Evolutionary conservation across 2,888 invertebrate species (phyloP).

Genomic region (Zaprionus bogoriensis): DNA sequence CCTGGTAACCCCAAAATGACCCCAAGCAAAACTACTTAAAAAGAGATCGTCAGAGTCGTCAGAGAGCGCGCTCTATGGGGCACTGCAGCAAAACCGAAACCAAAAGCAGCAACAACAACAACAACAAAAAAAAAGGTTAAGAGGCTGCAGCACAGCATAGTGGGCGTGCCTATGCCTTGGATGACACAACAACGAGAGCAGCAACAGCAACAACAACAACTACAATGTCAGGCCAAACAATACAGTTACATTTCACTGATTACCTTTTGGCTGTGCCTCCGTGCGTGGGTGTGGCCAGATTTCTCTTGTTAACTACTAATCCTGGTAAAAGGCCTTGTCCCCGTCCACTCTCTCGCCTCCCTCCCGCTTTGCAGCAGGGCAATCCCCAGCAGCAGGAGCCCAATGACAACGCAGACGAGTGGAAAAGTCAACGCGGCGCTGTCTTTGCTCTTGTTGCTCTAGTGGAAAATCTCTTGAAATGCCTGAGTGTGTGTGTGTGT

Average conservation of each 20-base stretch:
- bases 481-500: constrained; percentile 45
- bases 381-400: neutral
- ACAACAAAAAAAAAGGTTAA: constrained; percentile 51
- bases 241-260: constrained; percentile 78
- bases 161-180: constrained; percentile 53
- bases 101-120: constrained; percentile 16
- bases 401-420: constrained; percentile 63
- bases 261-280: constrained; percentile 65
- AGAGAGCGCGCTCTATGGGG: neutral
- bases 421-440: constrained; percentile 70
- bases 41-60: constrained; percentile 64
- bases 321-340: constrained; percentile 77
- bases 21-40: constrained; percentile 74
- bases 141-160: constrained; percentile 52
- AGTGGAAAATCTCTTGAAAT: constrained; percentile 74
- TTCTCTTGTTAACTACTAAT: constrained; percentile 78
- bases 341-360: constrained; percentile 2
- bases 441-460: constrained; percentile 41
- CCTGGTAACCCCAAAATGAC: constrained; percentile 57
- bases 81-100: constrained; percentile 25
- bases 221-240: constrained; percentile 59
- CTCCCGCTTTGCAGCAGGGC: neutral
- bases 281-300: constrained; percentile 65
- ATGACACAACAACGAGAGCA: constrained; percentile 51
- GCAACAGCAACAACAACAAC: constrained; percentile 17